phyloP scores from a whole-genome alignment of 2,113 vertebrate genomes.

The Ceyx margarethae region DNA sequence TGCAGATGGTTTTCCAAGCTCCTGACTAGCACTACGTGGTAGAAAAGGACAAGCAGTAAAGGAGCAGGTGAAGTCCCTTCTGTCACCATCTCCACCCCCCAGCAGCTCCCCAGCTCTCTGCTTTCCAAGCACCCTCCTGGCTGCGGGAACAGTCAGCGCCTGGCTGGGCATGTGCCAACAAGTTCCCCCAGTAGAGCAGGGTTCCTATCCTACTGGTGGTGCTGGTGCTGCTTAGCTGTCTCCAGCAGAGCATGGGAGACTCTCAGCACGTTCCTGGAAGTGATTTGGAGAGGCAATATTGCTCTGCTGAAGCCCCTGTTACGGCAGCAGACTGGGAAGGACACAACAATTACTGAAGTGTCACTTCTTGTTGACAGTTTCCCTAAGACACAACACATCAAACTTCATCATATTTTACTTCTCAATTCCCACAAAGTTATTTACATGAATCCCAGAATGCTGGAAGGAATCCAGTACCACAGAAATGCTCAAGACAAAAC shows the following conservation, averaged over 20 bases:
- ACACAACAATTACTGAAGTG: neutral
- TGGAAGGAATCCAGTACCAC: neutral
- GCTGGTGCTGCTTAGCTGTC: neutral
- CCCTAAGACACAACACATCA: neutral
- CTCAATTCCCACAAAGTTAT: neutral
- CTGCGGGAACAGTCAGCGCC: neutral
- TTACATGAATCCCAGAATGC: neutral
- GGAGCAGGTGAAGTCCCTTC: neutral
- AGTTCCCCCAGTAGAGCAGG: neutral
- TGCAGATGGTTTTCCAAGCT: neutral
- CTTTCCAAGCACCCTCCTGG: neutral
- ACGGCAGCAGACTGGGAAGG: neutral
- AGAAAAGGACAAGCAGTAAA: neutral
- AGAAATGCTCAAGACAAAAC: neutral
- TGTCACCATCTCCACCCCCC: neutral
- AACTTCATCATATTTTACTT: neutral
- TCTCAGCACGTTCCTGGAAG: neutral
- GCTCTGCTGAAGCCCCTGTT: neutral
- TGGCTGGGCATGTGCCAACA: neutral
- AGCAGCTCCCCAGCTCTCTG: neutral
- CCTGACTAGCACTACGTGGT: neutral
- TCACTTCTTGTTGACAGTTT: neutral
- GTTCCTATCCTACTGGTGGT: neutral
- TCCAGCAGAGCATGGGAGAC: neutral
- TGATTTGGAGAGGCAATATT: neutral